Evolutionary conservation across 2,797 vertebrate species (phyloP).

Genomic region (Scolopax bukidnonensis): DNA sequence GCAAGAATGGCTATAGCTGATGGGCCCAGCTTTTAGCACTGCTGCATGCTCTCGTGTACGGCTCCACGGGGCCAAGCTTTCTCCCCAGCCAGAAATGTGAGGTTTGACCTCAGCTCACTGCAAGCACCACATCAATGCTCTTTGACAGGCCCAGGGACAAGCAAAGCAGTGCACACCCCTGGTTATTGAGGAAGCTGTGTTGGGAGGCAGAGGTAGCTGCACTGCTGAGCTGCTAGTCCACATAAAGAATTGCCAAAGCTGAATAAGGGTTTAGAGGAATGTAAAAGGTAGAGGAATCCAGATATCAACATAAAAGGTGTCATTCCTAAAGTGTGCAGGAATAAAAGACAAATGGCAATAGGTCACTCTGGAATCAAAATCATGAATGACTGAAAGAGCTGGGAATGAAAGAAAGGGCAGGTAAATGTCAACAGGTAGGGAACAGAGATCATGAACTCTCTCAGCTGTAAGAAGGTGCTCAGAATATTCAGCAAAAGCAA

Average conservation of each 20-base stretch:
- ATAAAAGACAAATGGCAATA: constrained; percentile 55
- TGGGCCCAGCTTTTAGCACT: neutral
- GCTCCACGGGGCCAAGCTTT: neutral
- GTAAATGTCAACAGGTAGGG: constrained; percentile 62
- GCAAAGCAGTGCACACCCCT: neutral
- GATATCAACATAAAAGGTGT: constrained; percentile 35
- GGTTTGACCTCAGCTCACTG: neutral
- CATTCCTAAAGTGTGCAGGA: constrained; percentile 40
- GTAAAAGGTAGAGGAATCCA: constrained; percentile 18
- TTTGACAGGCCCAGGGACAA: neutral
- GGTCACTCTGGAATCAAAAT: constrained; percentile 56
- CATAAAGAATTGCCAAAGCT: neutral
- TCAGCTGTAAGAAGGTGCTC: constrained; percentile 53
- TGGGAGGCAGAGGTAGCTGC: neutral
- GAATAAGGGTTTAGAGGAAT: neutral
- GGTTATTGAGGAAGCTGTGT: neutral
- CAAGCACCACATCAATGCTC: neutral
- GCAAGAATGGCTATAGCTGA: neutral
- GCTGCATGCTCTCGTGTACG: neutral
- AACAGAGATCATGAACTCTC: constrained; percentile 63
- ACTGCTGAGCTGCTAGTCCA: neutral
- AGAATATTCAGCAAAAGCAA: constrained; percentile 65
- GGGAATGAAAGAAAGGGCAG: constrained; percentile 68
- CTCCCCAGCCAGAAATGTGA: neutral
- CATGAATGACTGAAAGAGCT: constrained; percentile 55